Conservation (phyloP, 2,888 invertebrate genomes). For the Protula sp. region DNA sequence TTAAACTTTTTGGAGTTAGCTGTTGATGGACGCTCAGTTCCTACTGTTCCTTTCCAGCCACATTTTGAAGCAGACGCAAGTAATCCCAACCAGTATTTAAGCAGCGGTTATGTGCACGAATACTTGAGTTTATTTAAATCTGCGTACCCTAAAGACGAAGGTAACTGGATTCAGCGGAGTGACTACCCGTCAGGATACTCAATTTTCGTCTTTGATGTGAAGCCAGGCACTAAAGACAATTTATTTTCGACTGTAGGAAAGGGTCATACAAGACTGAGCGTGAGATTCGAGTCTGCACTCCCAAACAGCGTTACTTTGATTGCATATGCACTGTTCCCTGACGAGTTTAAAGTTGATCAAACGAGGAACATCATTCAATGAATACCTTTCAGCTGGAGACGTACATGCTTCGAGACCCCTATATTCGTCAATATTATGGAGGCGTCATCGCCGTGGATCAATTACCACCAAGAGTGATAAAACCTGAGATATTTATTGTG, state of each 20-base stretch:
- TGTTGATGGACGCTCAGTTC: slow-evolving; percentile 1
- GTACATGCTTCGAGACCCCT: background rate
- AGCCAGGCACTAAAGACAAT: no score
- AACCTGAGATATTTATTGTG: background rate
- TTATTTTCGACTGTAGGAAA: no score
- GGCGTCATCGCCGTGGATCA: background rate
- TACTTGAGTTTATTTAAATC: background rate
- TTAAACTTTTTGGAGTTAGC: background rate
- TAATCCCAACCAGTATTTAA: no score
- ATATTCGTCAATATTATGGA: background rate
- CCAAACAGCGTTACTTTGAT: no score
- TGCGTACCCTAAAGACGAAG: background rate
- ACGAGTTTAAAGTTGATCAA: background rate
- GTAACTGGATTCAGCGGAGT: background rate
- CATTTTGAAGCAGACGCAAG: no score
- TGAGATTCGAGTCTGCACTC: no score
- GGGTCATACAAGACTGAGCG: no score
- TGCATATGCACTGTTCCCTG: no score
- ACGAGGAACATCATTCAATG: background rate
- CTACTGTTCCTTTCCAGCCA: background rate
- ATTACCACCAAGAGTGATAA: background rate
- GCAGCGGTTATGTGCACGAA: background rate
- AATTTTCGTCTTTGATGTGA: no score
- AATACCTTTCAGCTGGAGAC: background rate
- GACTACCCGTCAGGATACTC: slow-evolving; percentile 1